These are phyloP conservation scores for Thereuonema tuberculata DNA, from an alignment of 1,140 invertebrate genomes.

Conservation along the genomic window DNA sequence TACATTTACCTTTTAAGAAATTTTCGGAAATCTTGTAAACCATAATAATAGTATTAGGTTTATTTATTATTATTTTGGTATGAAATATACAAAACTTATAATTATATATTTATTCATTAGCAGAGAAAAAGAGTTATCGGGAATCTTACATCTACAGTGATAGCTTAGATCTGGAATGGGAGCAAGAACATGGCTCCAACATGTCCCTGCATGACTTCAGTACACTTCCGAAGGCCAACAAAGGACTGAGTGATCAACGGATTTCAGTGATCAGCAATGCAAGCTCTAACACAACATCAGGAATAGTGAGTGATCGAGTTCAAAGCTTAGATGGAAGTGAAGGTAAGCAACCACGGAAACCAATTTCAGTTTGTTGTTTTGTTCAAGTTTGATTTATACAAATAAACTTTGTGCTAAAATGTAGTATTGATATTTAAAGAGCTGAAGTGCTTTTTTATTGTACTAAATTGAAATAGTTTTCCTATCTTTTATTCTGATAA, in stretches of 20 bases:
- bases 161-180: conserved; percentile 23
- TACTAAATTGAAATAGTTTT: no score
- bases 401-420: no score
- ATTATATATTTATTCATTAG: conserved; percentile 8
- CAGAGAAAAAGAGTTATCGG: conserved; percentile 32
- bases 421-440: no score
- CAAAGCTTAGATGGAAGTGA: conserved; percentile 78
- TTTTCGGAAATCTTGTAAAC: no score
- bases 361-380: background rate
- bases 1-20: background rate
- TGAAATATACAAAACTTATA: no score
- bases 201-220: background rate
- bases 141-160: conserved; percentile 36
- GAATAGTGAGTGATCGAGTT: conserved; percentile 84
- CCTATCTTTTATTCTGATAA: no score
- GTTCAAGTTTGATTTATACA: no score
- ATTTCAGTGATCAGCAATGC: conserved; percentile 82
- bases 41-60: no score
- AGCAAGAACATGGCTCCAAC: conserved; percentile 17
- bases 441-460: no score
- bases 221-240: conserved; percentile 9
- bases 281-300: conserved; percentile 86
- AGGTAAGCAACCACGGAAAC: no score
- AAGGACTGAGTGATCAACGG: conserved; percentile 50
- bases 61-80: background rate